Percentiles rank a stretch among this genome's conserved stretches.
These are phyloP conservation scores for Paramuricea clavata DNA, from an alignment of 92 coral and sea anemone genomes.

Conservation along the genomic window DNA sequence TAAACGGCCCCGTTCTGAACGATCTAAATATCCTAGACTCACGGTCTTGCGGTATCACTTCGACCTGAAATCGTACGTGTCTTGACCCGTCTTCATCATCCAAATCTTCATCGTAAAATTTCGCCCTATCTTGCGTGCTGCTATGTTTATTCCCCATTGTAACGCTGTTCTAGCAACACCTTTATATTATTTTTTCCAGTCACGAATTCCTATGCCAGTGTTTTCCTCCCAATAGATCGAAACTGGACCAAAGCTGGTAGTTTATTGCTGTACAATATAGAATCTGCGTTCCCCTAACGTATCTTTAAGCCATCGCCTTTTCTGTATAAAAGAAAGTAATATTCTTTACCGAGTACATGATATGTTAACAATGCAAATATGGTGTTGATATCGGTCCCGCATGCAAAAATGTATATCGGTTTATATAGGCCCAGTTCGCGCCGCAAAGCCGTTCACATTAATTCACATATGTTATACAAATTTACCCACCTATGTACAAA, in stretches of 20 bases:
- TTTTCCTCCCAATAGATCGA: not conserved
- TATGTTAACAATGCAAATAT: not conserved
- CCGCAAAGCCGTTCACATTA: not conserved
- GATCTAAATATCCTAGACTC: constrained; percentile 38
- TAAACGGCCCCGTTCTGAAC: constrained; percentile 38
- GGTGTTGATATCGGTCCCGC: not conserved
- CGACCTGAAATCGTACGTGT: constrained; percentile 39
- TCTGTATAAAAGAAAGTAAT: not conserved
- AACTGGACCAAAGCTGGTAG: not conserved
- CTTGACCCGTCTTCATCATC: constrained; percentile 35
- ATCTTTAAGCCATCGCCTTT: not conserved
- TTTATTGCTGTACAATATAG: too few species aligned
- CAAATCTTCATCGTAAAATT: not conserved
- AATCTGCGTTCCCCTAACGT: not conserved
- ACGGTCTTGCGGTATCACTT: constrained; percentile 13
- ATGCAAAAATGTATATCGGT: not conserved
- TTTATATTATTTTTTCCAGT: not conserved
- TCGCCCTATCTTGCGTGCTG: constrained; percentile 8
- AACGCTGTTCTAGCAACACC: not conserved
- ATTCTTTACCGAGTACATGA: too few species aligned
- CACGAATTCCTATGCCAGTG: too few species aligned
- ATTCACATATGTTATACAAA: not conserved
- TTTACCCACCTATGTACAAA: not conserved
- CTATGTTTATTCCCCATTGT: constrained; percentile 41
- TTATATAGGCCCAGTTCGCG: not conserved